Conservation (phyloP, 2,113 vertebrate genomes). For the Corvus moneduloides region DNA sequence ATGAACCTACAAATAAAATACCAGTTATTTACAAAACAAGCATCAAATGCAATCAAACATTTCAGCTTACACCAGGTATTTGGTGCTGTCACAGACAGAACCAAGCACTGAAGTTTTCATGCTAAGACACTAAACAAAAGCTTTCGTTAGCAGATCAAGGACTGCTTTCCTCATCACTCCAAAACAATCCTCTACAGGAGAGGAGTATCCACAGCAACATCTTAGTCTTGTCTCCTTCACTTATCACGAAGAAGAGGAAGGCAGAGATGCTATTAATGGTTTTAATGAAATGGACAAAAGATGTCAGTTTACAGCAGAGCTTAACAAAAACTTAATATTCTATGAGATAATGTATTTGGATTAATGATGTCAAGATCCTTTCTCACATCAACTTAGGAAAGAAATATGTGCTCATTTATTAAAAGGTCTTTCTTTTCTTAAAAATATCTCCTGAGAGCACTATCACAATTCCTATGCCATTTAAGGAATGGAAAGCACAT, state of each 20-base stretch:
- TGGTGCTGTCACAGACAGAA: neutral
- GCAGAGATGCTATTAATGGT: neutral
- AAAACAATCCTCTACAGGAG: neutral
- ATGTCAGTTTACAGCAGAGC: neutral
- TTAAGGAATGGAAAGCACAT: neutral
- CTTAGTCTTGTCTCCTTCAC: neutral
- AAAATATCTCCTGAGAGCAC: neutral
- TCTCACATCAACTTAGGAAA: neutral
- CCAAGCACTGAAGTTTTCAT: neutral
- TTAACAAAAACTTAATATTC: neutral
- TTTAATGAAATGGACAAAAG: neutral
- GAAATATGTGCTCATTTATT: neutral
- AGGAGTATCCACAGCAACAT: neutral
- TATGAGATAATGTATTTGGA: neutral
- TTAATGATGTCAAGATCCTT: neutral
- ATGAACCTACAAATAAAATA: conserved; percentile 82
- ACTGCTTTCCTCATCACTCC: neutral
- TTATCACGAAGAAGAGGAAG: neutral
- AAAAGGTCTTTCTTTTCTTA: neutral
- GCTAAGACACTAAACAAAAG: neutral
- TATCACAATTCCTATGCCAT: neutral
- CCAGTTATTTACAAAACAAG: neutral
- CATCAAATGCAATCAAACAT: neutral
- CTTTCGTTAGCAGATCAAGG: neutral
- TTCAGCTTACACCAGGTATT: neutral